Percentiles rank a stretch among this genome's conserved stretches.
These are phyloP conservation scores for Pelvicachromis taeniatus DNA, from an alignment of 2,113 vertebrate species.

Conservation along the genomic window DNA sequence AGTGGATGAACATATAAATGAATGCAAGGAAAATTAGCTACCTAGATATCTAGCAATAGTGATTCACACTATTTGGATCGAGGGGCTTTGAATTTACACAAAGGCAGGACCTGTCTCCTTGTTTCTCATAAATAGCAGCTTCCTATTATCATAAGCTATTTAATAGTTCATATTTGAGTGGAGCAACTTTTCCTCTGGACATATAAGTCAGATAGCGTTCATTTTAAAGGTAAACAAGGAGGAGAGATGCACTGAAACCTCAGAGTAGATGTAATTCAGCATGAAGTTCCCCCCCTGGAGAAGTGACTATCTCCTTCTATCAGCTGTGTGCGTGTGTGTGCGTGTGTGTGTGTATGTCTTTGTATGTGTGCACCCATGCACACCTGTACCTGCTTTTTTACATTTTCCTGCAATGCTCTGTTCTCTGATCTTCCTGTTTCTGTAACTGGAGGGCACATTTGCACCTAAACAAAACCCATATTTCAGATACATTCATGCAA, in stretches of 20 bases:
- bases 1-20: slow-evolving; percentile 27
- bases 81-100: not conserved
- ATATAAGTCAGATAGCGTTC: slow-evolving; percentile 10
- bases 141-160: slow-evolving; percentile 14
- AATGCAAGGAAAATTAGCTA: not conserved
- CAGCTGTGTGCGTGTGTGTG: not conserved
- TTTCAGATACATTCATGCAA: not conserved
- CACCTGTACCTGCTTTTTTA: slow-evolving; percentile 7
- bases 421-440: slow-evolving; percentile 9
- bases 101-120: not conserved
- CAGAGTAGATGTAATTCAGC: slow-evolving; percentile 40
- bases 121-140: not conserved
- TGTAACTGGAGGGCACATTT: not conserved
- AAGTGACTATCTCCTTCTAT: slow-evolving; percentile 30
- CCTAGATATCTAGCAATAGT: not conserved
- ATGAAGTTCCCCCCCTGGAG: slow-evolving; percentile 39
- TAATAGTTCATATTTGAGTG: not conserved
- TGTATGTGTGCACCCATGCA: not conserved
- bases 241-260: slow-evolving; percentile 17
- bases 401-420: not conserved
- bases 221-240: slow-evolving; percentile 18
- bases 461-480: slow-evolving; percentile 1
- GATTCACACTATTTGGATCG: not conserved
- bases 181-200: slow-evolving; percentile 3
- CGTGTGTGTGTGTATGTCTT: not conserved